A percentile compares a stretch with the other conserved stretches of the same genome.
Conservation (phyloP, 1,140 invertebrate genomes). For the Branchinecta lindahli region DNA sequence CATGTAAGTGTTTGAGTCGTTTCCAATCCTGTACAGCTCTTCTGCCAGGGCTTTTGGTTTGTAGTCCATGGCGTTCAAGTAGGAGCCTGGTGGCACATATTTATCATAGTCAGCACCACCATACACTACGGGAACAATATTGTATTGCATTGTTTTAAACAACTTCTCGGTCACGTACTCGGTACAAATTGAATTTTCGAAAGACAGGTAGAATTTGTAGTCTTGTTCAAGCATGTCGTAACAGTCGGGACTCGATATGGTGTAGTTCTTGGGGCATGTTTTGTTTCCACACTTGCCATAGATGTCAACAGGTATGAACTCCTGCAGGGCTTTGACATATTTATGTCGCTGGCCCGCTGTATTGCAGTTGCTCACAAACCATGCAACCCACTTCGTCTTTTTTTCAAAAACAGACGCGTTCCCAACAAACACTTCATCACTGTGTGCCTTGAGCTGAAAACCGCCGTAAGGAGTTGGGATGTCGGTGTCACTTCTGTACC, state of each 20-base stretch:
- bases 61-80: conserved; percentile 31
- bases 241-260: conserved; percentile 22
- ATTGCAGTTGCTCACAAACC: conserved; percentile 36
- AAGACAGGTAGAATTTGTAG: conserved; percentile 21
- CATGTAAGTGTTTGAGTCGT: conserved; percentile 30
- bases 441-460: not conserved
- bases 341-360: conserved; percentile 28
- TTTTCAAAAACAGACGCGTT: conserved; percentile 3
- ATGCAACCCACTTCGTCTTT: conserved; percentile 28
- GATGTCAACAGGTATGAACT: conserved; percentile 35
- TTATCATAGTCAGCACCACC: conserved; percentile 13
- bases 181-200: conserved; percentile 25
- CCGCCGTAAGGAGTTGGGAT: not conserved
- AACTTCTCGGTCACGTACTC: conserved; percentile 30
- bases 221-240: conserved; percentile 23
- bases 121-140: conserved; percentile 25
- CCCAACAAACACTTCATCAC: no score
- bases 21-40: conserved; percentile 24
- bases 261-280: conserved; percentile 14
- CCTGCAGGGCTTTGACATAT: conserved; percentile 31
- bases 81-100: conserved; percentile 28
- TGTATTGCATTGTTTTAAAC: conserved; percentile 24
- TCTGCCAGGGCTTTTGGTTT: conserved; percentile 25
- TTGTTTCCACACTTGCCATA: no score
- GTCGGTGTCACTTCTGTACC: not conserved